phyloP scores from a whole-genome alignment of 2,113 vertebrate species.

The Dermatemys mawii region DNA sequence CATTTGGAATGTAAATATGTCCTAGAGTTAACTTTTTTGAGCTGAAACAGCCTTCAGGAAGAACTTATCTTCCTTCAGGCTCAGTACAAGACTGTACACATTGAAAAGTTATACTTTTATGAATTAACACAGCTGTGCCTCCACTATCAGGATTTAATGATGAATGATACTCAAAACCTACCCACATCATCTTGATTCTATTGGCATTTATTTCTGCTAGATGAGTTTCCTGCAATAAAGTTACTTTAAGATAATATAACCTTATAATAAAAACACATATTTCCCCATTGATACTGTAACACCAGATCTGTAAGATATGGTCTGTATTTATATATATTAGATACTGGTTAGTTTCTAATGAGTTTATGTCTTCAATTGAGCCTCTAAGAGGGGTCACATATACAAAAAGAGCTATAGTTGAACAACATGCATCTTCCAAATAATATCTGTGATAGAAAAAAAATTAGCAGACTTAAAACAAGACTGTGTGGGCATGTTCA shows the following conservation, averaged over 20 bases:
- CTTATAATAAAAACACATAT: too few species aligned
- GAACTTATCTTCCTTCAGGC: not conserved
- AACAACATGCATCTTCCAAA: too few species aligned
- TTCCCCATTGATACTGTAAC: not conserved
- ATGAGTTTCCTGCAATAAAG: not conserved
- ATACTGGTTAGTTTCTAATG: too few species aligned
- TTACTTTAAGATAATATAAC: not conserved
- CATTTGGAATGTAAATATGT: not conserved
- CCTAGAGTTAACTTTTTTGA: not conserved
- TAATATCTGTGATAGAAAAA: too few species aligned
- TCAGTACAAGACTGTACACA: not conserved
- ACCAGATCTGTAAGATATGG: not conserved
- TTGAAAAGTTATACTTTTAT: not conserved
- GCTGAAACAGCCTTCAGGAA: not conserved
- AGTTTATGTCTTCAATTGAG: too few species aligned
- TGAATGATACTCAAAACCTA: not conserved
- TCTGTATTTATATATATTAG: not conserved
- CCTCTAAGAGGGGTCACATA: too few species aligned
- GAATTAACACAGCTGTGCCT: not conserved
- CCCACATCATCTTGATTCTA: not conserved
- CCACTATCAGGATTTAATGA: not conserved
- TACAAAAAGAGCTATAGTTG: too few species aligned
- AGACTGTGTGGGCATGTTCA: too few species aligned
- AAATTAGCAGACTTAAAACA: too few species aligned
- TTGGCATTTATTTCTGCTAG: not conserved